Base-by-base conservation (phyloP, 2,113 vertebrate species). In the Brachionichthys hirsutus region DNA sequence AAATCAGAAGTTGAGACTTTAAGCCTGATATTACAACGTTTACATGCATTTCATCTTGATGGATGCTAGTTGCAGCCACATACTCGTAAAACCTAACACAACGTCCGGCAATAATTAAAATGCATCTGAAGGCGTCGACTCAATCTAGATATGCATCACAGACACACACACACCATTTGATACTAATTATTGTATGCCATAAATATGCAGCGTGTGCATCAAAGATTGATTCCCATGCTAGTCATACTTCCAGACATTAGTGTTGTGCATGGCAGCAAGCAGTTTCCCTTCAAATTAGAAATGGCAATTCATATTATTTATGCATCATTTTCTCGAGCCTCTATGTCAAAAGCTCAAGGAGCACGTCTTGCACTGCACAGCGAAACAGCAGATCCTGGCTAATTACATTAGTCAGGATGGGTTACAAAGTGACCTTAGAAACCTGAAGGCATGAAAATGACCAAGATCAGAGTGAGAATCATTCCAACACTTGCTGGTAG, bases 351-450 rank as follows among this genome's bases (percentile, higher is more conserved):
- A 80, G 78, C 77, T 84, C 63, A 64, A 73, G 50, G 65, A 73
- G 62, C 69, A 73, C 64, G 64, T 74, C 70, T 73, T 79, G 65
- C 80, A 75, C 17, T 3, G 51, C 54, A 7, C 57, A 77, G 69
- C 62, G 67, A 53, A 78, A 62, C 64, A 62, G 50, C 63, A 49
- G 57, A 67, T 73, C 59, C 65, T 63, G 19, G 79, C 70, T 80
- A 71, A 86, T 86, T 81, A 64, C 73, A 90, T 88, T 82, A 85
- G 85, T 87, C 75, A 78, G 63, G 34, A 63, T 14, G 71, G 45
- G 62, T 74, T 73, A 59, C 81, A 85, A 83, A 83, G 75, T 89
- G 82, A 90, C 84, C 87, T 86, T 77, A 88, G 60, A 63, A 80
- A 81, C 74, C 66, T 63, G 35, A 63, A 69, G 54, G 68, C 65